These are phyloP conservation scores for Phymastichus coffea DNA, from an alignment of 1,140 invertebrate species.

Conservation along the genomic window DNA sequence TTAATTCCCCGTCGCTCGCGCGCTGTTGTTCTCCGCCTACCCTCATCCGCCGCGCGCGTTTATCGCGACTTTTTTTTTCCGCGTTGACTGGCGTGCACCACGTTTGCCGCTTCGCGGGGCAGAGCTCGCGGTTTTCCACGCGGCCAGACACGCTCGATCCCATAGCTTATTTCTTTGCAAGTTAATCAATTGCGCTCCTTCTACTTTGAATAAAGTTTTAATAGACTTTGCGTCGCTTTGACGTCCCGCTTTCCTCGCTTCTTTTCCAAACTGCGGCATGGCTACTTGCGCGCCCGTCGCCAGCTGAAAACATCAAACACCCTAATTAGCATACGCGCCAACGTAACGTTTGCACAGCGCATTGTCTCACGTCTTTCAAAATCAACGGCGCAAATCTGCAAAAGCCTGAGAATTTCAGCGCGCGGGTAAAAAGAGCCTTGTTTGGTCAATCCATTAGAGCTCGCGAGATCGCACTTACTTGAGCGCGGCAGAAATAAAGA, in stretches of 20 bases:
- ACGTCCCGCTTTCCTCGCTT: no score
- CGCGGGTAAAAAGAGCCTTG: background rate
- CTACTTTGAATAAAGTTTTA: background rate
- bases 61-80: background rate
- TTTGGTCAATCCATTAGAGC: background rate
- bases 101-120: no score
- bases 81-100: no score
- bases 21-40: constrained; percentile 6
- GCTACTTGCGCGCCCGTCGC: no score
- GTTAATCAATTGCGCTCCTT: constrained; percentile 9
- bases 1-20: constrained; percentile 19
- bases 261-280: no score
- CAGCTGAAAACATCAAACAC: no score
- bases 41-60: background rate
- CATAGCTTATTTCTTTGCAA: background rate
- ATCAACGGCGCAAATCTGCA: no score
- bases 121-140: background rate
- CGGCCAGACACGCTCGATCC: no score
- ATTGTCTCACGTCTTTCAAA: no score
- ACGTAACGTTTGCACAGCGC: no score
- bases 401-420: no score
- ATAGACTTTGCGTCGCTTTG: background rate
- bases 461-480: constrained; percentile 10
- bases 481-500: background rate
- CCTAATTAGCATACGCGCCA: no score